Conservation (phyloP, 2,888 invertebrate genomes). For the Diachrysia chrysitis region DNA sequence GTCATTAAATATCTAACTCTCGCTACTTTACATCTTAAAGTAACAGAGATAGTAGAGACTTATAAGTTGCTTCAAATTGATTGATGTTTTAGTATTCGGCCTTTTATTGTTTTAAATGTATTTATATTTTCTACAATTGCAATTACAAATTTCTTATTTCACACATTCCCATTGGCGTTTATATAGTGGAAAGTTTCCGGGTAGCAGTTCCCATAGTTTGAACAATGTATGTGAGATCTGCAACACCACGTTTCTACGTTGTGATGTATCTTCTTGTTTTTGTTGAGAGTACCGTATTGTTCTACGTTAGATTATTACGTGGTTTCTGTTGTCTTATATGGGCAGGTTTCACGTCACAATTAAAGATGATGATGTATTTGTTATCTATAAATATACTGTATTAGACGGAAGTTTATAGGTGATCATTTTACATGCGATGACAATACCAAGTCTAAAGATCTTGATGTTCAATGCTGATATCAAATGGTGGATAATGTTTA, state of each 20-base stretch:
- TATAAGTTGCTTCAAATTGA: no score
- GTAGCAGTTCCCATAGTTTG: conserved; percentile 66
- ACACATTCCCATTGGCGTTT: conserved; percentile 57
- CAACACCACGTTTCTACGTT: conserved; percentile 62
- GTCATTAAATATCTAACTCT: no score
- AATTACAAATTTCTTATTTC: conserved; percentile 55
- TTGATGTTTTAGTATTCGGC: no score
- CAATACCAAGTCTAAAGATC: neutral
- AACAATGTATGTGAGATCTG: conserved; percentile 73
- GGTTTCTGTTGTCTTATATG: conserved; percentile 24
- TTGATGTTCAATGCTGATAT: neutral
- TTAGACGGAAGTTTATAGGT: neutral
- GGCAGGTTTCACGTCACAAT: conserved; percentile 49
- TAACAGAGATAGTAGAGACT: no score
- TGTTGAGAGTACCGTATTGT: conserved; percentile 69
- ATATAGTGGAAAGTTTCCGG: conserved; percentile 76
- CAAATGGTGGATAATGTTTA: no score
- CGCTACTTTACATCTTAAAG: no score
- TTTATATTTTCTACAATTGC: conserved; percentile 22
- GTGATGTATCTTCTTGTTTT: conserved; percentile 64
- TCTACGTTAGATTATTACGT: conserved; percentile 49
- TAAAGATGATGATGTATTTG: conserved; percentile 28
- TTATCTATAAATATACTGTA: neutral
- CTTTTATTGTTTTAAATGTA: neutral
- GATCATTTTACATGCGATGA: neutral